These are phyloP conservation scores for Aleiodes leptofemur DNA, from an alignment of 2,888 invertebrate genomes.

Conservation along the genomic window DNA sequence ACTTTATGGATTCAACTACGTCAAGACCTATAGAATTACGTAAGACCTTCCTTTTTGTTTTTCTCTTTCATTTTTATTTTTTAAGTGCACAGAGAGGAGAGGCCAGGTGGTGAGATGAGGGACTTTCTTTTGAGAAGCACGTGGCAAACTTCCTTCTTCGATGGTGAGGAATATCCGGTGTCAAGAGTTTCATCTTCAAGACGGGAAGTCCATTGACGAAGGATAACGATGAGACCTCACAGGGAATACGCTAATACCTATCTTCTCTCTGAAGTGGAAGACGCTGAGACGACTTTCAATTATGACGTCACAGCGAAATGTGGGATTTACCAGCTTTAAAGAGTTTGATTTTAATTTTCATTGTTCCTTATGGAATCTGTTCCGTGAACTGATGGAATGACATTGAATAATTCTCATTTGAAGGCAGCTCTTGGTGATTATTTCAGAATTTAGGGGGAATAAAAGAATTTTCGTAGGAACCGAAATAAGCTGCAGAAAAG, in stretches of 20 bases:
- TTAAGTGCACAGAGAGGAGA: neutral
- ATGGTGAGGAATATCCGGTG: slow-evolving; percentile 40
- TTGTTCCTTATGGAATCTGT: too few species aligned
- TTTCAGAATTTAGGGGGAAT: too few species aligned
- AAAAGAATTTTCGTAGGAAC: too few species aligned
- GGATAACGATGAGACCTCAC: slow-evolving; percentile 20
- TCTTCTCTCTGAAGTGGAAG: neutral
- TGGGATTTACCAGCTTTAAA: too few species aligned
- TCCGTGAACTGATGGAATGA: too few species aligned
- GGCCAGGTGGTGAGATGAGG: slow-evolving; percentile 5
- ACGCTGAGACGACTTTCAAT: neutral
- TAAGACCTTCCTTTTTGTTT: neutral
- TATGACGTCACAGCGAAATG: too few species aligned
- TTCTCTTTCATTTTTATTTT: neutral
- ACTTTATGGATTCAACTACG: too few species aligned
- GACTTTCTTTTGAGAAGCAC: slow-evolving; percentile 16
- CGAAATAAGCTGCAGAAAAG: too few species aligned
- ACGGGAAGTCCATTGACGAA: slow-evolving; percentile 35
- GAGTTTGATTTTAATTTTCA: too few species aligned
- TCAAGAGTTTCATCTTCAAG: slow-evolving; percentile 30
- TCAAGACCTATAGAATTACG: too few species aligned
- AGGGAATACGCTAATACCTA: slow-evolving; percentile 14
- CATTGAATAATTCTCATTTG: too few species aligned
- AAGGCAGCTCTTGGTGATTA: too few species aligned
- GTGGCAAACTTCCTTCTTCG: neutral